Evolutionary conservation across 92 coral and sea anemone species (phyloP).

Genomic region (Palythoa grandiflora): DNA sequence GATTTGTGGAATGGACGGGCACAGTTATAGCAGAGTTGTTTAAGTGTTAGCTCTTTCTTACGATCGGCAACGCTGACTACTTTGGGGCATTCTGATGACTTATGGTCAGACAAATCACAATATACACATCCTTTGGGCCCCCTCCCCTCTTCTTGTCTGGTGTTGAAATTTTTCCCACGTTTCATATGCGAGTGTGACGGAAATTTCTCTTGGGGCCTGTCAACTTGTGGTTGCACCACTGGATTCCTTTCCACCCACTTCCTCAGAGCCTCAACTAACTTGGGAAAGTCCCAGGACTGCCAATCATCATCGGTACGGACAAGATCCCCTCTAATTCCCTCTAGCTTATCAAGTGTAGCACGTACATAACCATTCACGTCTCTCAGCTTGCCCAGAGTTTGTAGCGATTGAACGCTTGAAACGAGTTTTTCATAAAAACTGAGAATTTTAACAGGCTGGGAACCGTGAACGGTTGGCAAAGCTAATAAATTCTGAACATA

Average conservation of each 20-base stretch:
- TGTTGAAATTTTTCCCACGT: conserved; percentile 43
- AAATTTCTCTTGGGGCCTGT: background rate
- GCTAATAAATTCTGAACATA: conserved; percentile 62
- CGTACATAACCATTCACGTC: conserved; percentile 73
- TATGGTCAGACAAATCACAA: conserved; percentile 56
- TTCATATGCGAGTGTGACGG: conserved; percentile 25
- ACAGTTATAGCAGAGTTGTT: conserved; percentile 67
- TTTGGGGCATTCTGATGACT: conserved; percentile 62
- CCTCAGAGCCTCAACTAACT: conserved; percentile 65
- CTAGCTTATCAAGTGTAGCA: conserved; percentile 66
- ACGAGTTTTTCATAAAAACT: conserved; percentile 66
- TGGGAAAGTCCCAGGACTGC: conserved; percentile 72
- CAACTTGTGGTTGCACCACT: conserved; percentile 31
- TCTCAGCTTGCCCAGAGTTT: conserved; percentile 69
- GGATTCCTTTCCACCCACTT: conserved; percentile 76
- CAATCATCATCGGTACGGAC: conserved; percentile 68
- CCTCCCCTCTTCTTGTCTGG: conserved; percentile 44
- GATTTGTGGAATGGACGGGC: conserved; percentile 48
- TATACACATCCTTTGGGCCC: conserved; percentile 57
- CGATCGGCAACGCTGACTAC: conserved; percentile 37
- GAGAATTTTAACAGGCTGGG: conserved; percentile 64
- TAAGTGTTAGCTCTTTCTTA: conserved; percentile 18
- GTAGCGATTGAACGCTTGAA: conserved; percentile 69
- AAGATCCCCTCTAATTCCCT: conserved; percentile 74
- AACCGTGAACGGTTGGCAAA: conserved; percentile 71